These are phyloP conservation scores for Tyrannus savana DNA, from an alignment of 2,113 vertebrate genomes.

Conservation along the genomic window DNA sequence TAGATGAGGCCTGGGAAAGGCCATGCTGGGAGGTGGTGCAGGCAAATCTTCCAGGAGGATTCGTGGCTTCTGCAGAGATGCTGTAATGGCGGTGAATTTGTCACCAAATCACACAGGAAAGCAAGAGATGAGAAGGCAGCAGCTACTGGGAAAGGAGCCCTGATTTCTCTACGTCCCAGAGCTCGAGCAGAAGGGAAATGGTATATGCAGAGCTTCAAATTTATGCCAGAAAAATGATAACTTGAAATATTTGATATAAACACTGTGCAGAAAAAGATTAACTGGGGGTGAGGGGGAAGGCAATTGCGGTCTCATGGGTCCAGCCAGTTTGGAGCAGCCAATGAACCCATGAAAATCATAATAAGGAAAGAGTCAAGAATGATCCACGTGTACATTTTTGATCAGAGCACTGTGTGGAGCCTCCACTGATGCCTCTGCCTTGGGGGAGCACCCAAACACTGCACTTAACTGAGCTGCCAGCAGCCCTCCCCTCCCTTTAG, in stretches of 20 bases:
- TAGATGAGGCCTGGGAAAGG: neutral
- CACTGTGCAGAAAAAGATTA: neutral
- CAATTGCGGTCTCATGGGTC: neutral
- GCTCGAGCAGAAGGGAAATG: neutral
- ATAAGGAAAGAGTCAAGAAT: neutral
- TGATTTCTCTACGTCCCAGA: neutral
- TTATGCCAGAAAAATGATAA: neutral
- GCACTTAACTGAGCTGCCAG: neutral
- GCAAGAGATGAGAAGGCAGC: neutral
- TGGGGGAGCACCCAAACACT: neutral
- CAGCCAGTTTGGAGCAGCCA: neutral
- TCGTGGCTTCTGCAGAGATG: neutral
- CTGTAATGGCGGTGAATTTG: neutral
- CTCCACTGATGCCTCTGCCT: neutral
- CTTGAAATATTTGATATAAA: neutral
- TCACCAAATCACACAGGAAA: neutral
- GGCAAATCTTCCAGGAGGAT: neutral
- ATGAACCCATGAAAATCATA: neutral
- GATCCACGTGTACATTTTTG: rapidly evolving
- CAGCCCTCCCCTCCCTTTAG: neutral
- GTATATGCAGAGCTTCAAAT: neutral
- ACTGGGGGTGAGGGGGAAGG: neutral
- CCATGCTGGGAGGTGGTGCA: rapidly evolving
- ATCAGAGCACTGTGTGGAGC: neutral
- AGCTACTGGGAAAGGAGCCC: neutral